Base-by-base conservation (phyloP, 2,113 vertebrate species). In the Platycercus adscitus region DNA sequence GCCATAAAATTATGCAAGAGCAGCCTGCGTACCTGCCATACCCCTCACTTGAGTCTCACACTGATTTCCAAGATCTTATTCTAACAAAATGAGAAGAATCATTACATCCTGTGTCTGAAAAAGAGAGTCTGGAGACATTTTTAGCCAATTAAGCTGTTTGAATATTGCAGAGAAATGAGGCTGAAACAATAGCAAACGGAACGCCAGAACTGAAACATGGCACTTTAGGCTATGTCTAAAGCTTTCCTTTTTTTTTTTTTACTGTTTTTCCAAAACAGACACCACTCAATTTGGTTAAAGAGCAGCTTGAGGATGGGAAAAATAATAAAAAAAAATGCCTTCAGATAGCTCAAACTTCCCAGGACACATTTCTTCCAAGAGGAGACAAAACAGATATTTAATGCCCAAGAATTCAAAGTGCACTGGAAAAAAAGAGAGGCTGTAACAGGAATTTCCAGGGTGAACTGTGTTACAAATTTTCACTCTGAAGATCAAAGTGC, bases 401-500 rank as follows among this genome's bases (percentile, higher is more conserved):
- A 83, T 44, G 31, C 20, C 61, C 65, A 83, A 46, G 33, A 94
- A 96, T 86, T 91, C n/a, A 43, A 86, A 76, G 31, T 11, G 6
- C 26, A 31, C 18, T 28, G 10, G 52, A 33, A 72, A 79, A 78
- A 66, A 53, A 46, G 9, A 63, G 15, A 80, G 23, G 35, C 52
- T 58, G 5, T 66, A 68, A 49, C 33, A 87, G 49, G 85, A 81
- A 77, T 64, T 73, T 90, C 53, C 60, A 41, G 44, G 25, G 61
- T 0, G 5, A 83, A 55, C 28, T 88, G 43, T 63, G 56, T 72
- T 92, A 70, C 13, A 72, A 50, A 90, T 82, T 76, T 88, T 87
- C 52, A 84, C 39, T 93, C 55, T 52, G 46, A 71, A 77, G 81
- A 92, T 81, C 85, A 92, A 93, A 88, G 81, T 9, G 8, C 46